Evolutionary conservation across 2,888 invertebrate species (phyloP), one percentile per base, ranked within the genome.

Genomic region (Netelia melanura): DNA sequence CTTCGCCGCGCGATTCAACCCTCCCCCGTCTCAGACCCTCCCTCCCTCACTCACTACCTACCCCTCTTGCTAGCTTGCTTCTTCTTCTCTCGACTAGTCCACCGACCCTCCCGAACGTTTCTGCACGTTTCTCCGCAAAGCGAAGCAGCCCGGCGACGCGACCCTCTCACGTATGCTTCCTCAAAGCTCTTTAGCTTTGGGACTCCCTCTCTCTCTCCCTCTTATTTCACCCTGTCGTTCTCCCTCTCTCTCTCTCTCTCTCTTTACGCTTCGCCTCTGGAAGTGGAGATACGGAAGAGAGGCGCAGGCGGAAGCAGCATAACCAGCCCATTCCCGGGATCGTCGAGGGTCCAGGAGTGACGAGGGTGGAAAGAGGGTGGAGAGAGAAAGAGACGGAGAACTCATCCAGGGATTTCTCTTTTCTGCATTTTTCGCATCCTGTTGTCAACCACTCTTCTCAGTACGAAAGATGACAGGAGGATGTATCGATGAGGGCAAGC

Each of bases 91-190:
- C 85, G 62, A 80, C 62, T 30, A 68, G 58, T 70, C 79, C 80
- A 56, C 61, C 67, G 52, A 30, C 79, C 58, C 54, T 43, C 75
- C 61, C 58, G 56, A 23, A 67, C 74, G 76, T 77, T 76, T 67
- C 76, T 71, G 43, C 62, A 61, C 71, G 72, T 76, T 56, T 75
- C 71, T 83, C 83, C 72, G 62, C 85, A 75, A 86, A 85, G 82
- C 86, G 65, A 76, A 72, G 52, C 79, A 79, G 62, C 67, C 43
- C 21, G 56, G 38, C 77, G 83, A 83, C 80, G 83, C 88, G 74
- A 90, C 90, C 90, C 91, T 91, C 90, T 92, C 92, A 92, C 92
- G 92, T 93, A 92, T 92, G 92, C 92, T 91, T 90, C 91, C 91
- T 85, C 83, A 91, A 92, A 92, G 91, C 92, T 92, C 92, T 92